phyloP scores from a whole-genome alignment of 2,113 vertebrate species.

The Tychaedon coryphoeus region DNA sequence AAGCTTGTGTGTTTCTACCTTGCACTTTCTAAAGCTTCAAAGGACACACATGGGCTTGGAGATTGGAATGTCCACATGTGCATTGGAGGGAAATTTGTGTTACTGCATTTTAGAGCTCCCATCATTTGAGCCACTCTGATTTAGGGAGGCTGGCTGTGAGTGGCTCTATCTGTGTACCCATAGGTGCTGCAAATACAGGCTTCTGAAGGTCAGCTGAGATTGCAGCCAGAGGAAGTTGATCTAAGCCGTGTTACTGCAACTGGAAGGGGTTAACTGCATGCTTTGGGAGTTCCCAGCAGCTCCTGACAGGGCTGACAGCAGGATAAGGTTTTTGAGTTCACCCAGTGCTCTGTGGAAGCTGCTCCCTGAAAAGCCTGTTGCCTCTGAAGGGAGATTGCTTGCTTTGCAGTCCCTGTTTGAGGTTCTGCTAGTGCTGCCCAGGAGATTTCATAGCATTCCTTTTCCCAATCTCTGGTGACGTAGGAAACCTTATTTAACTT shows the following conservation, averaged over 20 bases:
- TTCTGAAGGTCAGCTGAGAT: neutral
- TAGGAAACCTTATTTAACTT: conserved; percentile 14
- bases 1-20: neutral
- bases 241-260: neutral
- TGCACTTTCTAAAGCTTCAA: neutral
- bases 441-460: neutral
- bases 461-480: neutral
- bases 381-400: neutral
- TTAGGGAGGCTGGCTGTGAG: neutral
- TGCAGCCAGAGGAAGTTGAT: neutral
- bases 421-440: neutral
- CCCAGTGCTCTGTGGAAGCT: neutral
- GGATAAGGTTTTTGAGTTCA: neutral
- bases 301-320: neutral
- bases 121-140: neutral
- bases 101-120: neutral
- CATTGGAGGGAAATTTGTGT: accelerated
- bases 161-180: neutral
- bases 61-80: neutral
- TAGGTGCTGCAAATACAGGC: neutral
- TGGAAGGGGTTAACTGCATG: neutral
- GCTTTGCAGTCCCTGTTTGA: neutral
- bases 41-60: accelerated
- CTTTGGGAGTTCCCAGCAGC: accelerated
- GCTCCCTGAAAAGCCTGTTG: neutral